Evolutionary conservation across 2,113 vertebrate species (phyloP).

Genomic region (Ctenodactylus gundi): DNA sequence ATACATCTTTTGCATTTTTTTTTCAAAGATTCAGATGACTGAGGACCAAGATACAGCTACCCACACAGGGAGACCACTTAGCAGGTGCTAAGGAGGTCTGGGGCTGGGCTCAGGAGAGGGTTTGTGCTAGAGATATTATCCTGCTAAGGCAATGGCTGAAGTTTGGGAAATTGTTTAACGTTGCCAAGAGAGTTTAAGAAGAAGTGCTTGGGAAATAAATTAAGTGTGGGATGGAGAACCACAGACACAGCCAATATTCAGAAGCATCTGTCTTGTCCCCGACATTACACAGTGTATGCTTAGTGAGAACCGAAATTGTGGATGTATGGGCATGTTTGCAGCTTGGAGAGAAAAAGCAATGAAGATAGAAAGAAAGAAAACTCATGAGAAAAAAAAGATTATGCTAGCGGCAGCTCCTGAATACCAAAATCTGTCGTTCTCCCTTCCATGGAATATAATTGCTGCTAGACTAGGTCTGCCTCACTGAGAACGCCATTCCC

Average conservation of each 20-base stretch:
- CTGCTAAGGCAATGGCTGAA: background rate
- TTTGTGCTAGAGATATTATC: background rate
- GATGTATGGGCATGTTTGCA: background rate
- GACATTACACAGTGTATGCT: background rate
- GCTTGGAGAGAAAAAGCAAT: background rate
- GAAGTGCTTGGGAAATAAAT: background rate
- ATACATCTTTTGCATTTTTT: background rate
- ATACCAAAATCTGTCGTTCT: background rate
- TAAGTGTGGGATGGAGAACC: background rate
- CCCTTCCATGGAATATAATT: background rate
- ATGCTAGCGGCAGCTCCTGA: background rate
- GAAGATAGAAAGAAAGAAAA: background rate
- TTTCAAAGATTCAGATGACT: background rate
- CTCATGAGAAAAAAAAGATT: background rate
- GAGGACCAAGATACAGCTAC: too few relatives aligned
- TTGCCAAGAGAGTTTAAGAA: background rate
- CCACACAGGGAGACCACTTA: background rate
- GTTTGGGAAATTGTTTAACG: background rate
- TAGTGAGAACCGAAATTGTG: background rate
- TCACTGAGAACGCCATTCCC: background rate
- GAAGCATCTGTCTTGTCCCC: background rate
- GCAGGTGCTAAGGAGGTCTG: background rate
- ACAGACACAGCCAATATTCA: background rate
- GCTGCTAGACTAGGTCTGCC: background rate
- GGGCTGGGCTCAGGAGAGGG: rapidly evolving